phyloP scores from a whole-genome alignment of 2,113 vertebrate species.

The Alligator mississippiensis region DNA sequence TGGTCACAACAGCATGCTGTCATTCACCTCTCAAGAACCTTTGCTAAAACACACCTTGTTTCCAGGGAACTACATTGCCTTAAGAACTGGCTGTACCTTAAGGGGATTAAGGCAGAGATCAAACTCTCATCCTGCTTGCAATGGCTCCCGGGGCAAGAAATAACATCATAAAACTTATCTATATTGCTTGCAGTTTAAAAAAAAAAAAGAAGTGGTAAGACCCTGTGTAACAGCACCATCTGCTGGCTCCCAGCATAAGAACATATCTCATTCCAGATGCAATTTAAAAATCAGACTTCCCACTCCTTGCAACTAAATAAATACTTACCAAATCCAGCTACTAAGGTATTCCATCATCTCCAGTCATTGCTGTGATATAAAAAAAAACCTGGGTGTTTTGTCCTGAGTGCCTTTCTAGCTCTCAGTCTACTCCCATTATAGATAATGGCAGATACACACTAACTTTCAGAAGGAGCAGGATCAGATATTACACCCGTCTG shows the following conservation, averaged over 20 bases:
- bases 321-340: background rate
- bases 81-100: too few species aligned
- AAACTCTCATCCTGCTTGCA: too few species aligned
- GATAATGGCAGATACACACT: background rate
- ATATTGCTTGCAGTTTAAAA: background rate
- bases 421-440: background rate
- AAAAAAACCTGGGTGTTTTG: accelerated
- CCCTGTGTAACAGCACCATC: constrained; percentile 67
- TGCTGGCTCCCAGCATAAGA: constrained; percentile 46
- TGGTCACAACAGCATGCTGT: too few species aligned
- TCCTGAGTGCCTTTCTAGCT: background rate
- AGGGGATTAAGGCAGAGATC: too few species aligned
- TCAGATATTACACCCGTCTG: accelerated
- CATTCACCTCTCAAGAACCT: too few species aligned
- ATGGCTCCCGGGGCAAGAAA: background rate
- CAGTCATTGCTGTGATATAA: accelerated
- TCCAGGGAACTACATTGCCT: too few species aligned
- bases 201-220: background rate
- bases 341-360: accelerated
- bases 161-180: background rate
- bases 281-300: background rate
- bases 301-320: background rate
- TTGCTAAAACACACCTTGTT: too few species aligned
- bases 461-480: accelerated
- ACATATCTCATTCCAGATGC: background rate